Evolutionary conservation across 64 coral and sea anemone species (phyloP).

Genomic region (Orbicella faveolata): DNA sequence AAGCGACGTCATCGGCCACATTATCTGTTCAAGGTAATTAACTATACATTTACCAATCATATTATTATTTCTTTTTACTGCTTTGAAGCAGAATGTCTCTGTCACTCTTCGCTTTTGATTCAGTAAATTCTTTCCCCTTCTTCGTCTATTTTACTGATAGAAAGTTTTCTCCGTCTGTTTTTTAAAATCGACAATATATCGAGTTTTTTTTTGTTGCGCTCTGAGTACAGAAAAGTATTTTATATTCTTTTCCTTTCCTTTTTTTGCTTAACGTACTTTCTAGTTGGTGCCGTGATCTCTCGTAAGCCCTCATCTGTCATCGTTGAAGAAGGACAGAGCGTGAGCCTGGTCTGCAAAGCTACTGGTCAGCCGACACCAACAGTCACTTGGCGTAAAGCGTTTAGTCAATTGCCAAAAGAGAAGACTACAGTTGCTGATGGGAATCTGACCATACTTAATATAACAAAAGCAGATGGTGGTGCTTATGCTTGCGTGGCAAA

Average conservation of each 20-base stretch:
- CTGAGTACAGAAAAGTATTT: too few species aligned
- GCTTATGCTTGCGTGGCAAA: slow-evolving; percentile 4
- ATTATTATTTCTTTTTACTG: too few species aligned
- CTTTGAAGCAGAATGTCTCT: too few species aligned
- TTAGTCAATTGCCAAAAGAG: neutral
- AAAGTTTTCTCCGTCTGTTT: too few species aligned
- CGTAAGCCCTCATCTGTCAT: neutral
- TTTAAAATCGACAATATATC: too few species aligned
- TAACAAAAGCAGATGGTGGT: slow-evolving; percentile 15
- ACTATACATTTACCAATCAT: too few species aligned
- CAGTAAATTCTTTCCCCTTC: too few species aligned
- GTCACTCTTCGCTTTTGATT: too few species aligned
- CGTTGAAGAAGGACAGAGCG: slow-evolving; percentile 39
- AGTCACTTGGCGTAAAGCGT: slow-evolving; percentile 35
- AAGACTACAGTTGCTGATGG: slow-evolving; percentile 1
- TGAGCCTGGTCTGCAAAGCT: slow-evolving; percentile 9
- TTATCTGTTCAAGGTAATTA: neutral
- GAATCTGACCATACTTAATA: neutral
- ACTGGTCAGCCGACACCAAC: slow-evolving; percentile 23
- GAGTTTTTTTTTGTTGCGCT: too few species aligned
- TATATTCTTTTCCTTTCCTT: neutral
- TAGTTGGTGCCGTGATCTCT: neutral
- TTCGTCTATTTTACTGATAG: too few species aligned
- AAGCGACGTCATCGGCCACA: neutral
- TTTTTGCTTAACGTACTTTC: neutral